Percentiles rank a stretch among this genome's conserved stretches.
phyloP scores from a whole-genome alignment of 1,140 invertebrate genomes.

The Lordiphosa clarofinis region DNA sequence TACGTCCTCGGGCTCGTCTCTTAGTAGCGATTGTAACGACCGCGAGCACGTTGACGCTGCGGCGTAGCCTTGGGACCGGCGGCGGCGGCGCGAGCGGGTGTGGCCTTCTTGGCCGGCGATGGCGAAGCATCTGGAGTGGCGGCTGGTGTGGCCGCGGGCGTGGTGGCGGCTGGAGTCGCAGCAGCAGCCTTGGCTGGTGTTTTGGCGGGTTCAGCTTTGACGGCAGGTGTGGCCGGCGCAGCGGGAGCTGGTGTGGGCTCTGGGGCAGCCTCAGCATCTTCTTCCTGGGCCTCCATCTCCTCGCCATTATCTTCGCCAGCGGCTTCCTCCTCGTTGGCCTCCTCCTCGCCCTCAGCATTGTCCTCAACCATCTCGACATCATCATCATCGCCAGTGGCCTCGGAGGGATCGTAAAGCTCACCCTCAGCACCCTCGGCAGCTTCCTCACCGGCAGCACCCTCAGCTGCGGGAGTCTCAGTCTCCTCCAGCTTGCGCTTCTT shows the following conservation, averaged over 20 bases:
- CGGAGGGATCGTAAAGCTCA: slow-evolving; percentile 59
- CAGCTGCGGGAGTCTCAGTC: slow-evolving; percentile 53
- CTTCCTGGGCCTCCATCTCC: slow-evolving; percentile 61
- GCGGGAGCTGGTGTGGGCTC: slow-evolving; percentile 35
- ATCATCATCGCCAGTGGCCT: slow-evolving; percentile 72
- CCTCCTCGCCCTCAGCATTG: slow-evolving; percentile 46
- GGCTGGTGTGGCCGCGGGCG: slow-evolving; percentile 25
- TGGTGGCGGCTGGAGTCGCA: slow-evolving; percentile 14
- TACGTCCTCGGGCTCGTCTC: slow-evolving; percentile 6
- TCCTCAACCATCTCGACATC: slow-evolving; percentile 46
- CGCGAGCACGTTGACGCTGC: slow-evolving; percentile 67
- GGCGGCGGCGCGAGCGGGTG: slow-evolving; percentile 46
- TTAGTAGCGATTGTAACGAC: slow-evolving; percentile 76
- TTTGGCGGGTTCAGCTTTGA: slow-evolving; percentile 31
- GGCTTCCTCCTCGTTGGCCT: slow-evolving; percentile 36
- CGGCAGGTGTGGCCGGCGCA: slow-evolving; percentile 30
- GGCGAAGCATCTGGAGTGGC: slow-evolving; percentile 31
- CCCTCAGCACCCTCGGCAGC: slow-evolving; percentile 41
- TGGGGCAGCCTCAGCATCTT: slow-evolving; percentile 43
- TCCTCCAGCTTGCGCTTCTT: slow-evolving; percentile 77
- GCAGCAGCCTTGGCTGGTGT: slow-evolving; percentile 32
- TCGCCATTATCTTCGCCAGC: slow-evolving; percentile 46
- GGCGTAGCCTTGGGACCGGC: slow-evolving; percentile 64
- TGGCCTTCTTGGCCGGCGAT: slow-evolving; percentile 63
- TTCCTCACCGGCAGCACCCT: slow-evolving; percentile 25